Evolutionary conservation across 2,797 vertebrate genomes (phyloP).

Genomic region (Calcarius lapponicus): DNA sequence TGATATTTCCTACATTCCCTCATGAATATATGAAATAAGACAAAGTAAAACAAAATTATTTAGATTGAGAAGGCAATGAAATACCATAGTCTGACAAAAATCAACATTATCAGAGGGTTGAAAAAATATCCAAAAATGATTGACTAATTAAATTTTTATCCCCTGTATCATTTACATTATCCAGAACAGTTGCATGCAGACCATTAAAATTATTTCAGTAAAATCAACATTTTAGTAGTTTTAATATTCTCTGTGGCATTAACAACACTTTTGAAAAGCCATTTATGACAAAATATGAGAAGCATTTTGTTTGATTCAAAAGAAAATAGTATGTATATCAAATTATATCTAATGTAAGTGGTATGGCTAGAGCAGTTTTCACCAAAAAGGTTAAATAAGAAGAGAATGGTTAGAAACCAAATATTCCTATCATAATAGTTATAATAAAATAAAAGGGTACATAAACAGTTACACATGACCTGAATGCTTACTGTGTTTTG

Average conservation of each 20-base stretch:
- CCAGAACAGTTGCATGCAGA: not conserved
- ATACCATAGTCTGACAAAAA: not conserved
- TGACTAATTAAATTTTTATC: not conserved
- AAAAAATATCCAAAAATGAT: not conserved
- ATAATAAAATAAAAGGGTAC: not conserved
- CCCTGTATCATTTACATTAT: not conserved
- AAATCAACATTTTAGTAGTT: not conserved
- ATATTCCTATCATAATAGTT: not conserved
- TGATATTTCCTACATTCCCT: not conserved
- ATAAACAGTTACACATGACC: not conserved
- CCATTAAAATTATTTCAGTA: not conserved
- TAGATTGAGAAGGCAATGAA: not conserved
- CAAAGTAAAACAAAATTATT: not conserved
- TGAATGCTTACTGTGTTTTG: not conserved
- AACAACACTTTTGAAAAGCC: not conserved
- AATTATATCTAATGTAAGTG: not conserved
- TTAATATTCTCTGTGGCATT: not conserved
- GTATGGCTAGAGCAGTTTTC: not conserved
- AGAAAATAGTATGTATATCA: not conserved
- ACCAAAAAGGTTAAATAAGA: not conserved
- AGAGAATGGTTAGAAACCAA: not conserved
- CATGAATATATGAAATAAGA: not conserved
- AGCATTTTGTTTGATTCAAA: not conserved
- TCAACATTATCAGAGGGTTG: not conserved
- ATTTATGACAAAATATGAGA: not conserved